A percentile compares a stretch with the other conserved stretches of the same genome.
Conservation (phyloP, 2,888 invertebrate genomes). For the Nipponacmea schrenckii region DNA sequence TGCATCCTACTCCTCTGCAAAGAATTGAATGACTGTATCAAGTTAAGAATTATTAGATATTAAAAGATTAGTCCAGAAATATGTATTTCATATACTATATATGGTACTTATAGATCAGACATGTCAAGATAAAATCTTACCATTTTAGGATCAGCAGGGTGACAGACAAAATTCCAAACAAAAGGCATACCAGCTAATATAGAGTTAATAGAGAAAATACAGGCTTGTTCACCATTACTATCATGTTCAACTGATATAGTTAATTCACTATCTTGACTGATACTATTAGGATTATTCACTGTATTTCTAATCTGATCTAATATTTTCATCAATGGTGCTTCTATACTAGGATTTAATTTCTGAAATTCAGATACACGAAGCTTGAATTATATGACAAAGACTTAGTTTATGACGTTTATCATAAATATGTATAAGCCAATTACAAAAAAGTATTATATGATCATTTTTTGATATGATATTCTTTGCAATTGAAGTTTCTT, state of each 20-base stretch:
- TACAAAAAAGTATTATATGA: too few relatives aligned
- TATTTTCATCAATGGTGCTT: conserved; percentile 53
- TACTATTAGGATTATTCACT: conserved; percentile 38
- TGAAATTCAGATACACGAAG: conserved; percentile 22
- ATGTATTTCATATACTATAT: too few relatives aligned
- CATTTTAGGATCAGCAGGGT: conserved; percentile 42
- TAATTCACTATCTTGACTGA: conserved; percentile 11
- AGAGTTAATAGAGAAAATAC: conserved; percentile 47
- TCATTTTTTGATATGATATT: too few relatives aligned
- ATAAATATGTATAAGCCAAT: too few relatives aligned
- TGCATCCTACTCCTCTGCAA: too few relatives aligned
- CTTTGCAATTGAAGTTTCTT: too few relatives aligned
- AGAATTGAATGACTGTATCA: too few relatives aligned
- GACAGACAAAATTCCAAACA: conserved; percentile 52
- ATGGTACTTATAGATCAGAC: too few relatives aligned
- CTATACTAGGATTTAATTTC: conserved; percentile 60
- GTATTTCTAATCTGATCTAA: conserved; percentile 52
- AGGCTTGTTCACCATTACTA: conserved; percentile 22
- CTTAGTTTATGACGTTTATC: too few relatives aligned
- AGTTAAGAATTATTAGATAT: too few relatives aligned
- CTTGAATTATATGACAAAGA: too few relatives aligned
- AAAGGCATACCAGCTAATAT: conserved; percentile 59
- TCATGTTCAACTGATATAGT: conserved; percentile 26
- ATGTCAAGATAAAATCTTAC: conserved; percentile 29
- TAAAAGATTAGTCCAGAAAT: too few relatives aligned